Evolutionary conservation across 1,140 invertebrate genomes (phyloP).

Genomic region (Planococcus citri): DNA sequence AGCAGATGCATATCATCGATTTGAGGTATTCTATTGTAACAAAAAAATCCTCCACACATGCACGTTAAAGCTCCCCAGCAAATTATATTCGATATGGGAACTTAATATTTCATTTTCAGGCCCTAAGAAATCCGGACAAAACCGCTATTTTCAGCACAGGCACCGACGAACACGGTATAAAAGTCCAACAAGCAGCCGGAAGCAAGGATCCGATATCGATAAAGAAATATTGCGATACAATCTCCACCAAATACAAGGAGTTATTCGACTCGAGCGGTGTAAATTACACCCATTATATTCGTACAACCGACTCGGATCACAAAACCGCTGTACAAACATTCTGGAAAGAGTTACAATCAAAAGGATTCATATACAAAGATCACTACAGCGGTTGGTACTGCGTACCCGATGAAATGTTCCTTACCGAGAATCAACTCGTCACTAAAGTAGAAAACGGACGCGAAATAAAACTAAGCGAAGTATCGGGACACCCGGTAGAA

Average conservation of each 20-base stretch:
- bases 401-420: constrained; percentile 81
- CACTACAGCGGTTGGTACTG: constrained; percentile 94
- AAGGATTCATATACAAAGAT: constrained; percentile 70
- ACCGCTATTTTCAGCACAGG: constrained; percentile 67
- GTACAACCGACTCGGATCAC: constrained; percentile 75
- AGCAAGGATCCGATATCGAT: constrained; percentile 39
- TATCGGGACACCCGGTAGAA: constrained; percentile 72
- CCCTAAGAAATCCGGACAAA: constrained; percentile 35
- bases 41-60: too few relatives aligned
- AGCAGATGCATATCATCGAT: constrained; percentile 75
- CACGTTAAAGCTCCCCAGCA: too few relatives aligned
- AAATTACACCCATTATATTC: constrained; percentile 62
- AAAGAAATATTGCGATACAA: constrained; percentile 52
- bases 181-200: constrained; percentile 72
- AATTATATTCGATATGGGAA: too few relatives aligned
- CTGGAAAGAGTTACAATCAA: constrained; percentile 58
- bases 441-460: constrained; percentile 44
- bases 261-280: constrained; percentile 57
- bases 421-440: constrained; percentile 62
- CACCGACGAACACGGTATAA: constrained; percentile 96
- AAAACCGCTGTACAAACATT: constrained; percentile 61
- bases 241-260: constrained; percentile 58
- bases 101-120: constrained; percentile 55
- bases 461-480: constrained; percentile 48
- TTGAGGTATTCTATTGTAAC: constrained; percentile 45